These are phyloP conservation scores for Aporophyla lueneburgensis DNA, from an alignment of 2,888 invertebrate genomes.

Conservation along the genomic window DNA sequence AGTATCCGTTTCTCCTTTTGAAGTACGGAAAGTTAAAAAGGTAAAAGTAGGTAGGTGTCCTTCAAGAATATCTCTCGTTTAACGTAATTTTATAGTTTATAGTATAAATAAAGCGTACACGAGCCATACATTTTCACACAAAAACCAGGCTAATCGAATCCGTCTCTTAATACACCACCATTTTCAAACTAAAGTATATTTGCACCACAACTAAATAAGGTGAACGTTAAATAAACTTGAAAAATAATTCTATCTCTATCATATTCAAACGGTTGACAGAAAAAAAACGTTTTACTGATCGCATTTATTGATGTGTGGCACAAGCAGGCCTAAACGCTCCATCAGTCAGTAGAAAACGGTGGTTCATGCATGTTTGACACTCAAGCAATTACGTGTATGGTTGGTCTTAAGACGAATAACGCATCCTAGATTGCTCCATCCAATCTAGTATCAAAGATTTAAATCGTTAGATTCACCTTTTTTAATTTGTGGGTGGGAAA, in stretches of 20 bases:
- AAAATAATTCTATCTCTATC: neutral
- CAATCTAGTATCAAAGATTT: slow-evolving; percentile 21
- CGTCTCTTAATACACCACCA: neutral
- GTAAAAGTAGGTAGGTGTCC: too few relatives aligned
- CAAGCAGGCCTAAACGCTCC: neutral
- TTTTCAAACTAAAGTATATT: too few relatives aligned
- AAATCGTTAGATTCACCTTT: slow-evolving; percentile 12
- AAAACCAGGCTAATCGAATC: neutral
- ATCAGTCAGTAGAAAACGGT: neutral
- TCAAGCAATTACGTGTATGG: slow-evolving; percentile 42
- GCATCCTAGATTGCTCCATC: slow-evolving; percentile 34
- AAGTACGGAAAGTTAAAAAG: too few relatives aligned
- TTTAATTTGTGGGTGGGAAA: too few relatives aligned
- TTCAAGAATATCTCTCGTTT: too few relatives aligned
- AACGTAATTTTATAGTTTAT: too few relatives aligned
- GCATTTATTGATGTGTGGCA: neutral
- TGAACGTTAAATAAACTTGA: neutral
- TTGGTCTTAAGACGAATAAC: slow-evolving; percentile 35
- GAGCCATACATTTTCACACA: neutral
- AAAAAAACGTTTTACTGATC: neutral
- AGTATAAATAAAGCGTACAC: neutral
- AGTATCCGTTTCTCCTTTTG: too few relatives aligned
- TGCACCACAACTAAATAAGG: too few relatives aligned
- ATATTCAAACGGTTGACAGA: neutral
- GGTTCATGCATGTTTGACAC: slow-evolving; percentile 17